Percentiles rank a stretch among this genome's conserved stretches.
Conservation (phyloP, 2,113 vertebrate species). For the Stegostoma tigrinum region DNA sequence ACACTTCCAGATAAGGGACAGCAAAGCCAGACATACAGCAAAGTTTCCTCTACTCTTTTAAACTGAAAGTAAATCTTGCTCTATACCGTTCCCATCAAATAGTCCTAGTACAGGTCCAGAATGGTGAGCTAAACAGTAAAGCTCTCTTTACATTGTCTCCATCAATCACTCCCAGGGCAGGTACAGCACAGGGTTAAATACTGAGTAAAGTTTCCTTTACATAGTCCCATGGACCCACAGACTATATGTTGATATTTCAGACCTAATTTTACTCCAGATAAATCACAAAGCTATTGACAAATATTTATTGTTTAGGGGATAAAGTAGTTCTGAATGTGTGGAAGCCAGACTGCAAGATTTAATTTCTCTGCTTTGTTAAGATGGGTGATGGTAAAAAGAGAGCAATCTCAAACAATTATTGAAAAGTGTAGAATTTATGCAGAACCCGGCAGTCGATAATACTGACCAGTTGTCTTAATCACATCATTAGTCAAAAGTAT, state of each 20-base stretch:
- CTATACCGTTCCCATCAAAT: no score
- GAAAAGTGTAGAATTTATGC: conserved; percentile 29
- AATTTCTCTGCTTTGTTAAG: not conserved
- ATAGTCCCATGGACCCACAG: not conserved
- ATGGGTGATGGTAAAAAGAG: not conserved
- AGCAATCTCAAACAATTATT: conserved; percentile 30
- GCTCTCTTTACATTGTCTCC: not conserved
- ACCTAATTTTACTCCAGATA: not conserved
- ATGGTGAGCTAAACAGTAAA: no score
- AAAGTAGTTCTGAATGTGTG: not conserved
- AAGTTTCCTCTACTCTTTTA: not conserved
- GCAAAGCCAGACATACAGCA: not conserved
- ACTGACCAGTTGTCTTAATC: not conserved
- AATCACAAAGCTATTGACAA: not conserved
- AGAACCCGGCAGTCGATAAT: not conserved
- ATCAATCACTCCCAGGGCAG: not conserved
- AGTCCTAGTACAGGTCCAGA: no score
- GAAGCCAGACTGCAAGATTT: not conserved
- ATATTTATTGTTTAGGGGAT: not conserved
- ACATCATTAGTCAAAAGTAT: conserved; percentile 13
- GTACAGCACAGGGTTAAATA: not conserved
- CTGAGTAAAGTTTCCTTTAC: not conserved
- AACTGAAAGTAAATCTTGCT: no score
- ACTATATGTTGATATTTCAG: not conserved
- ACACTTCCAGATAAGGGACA: not conserved